These are phyloP conservation scores for Petrocephalus schoutedeni DNA, from an alignment of 2,797 vertebrate genomes.

Conservation along the genomic window DNA sequence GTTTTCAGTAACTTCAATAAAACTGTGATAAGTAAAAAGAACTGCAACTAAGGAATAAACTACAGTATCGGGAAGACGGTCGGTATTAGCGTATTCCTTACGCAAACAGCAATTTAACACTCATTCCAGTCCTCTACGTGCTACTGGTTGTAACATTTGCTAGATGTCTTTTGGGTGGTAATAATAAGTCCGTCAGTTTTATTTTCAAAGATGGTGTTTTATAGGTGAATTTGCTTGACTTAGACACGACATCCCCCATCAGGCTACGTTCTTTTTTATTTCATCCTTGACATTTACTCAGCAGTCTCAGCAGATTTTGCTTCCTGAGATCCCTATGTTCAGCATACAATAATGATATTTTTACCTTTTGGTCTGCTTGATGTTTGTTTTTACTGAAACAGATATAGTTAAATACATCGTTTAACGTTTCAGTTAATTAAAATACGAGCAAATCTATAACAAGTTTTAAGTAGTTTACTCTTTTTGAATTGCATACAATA, in stretches of 20 bases:
- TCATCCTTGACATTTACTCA: not conserved
- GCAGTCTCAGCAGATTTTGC: not conserved
- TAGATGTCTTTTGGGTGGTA: not conserved
- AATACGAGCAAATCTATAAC: not conserved
- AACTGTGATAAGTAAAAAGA: not conserved
- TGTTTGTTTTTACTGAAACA: not conserved
- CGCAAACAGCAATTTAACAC: not conserved
- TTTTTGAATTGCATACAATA: not conserved
- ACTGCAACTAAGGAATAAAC: not conserved
- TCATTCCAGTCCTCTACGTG: not conserved
- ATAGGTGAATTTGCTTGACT: not conserved
- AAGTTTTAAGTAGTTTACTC: not conserved
- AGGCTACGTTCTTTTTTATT: not conserved
- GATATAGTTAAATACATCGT: not conserved
- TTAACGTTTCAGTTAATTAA: not conserved
- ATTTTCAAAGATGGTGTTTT: not conserved
- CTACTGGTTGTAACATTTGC: not conserved
- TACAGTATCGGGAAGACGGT: not conserved
- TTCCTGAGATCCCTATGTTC: not conserved
- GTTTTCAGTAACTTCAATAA: not conserved
- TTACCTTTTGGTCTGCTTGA: not conserved
- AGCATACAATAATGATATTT: not conserved
- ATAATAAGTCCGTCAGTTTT: not conserved
- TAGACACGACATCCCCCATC: not conserved
- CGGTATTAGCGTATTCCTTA: not conserved